Evolutionary conservation across 2,888 invertebrate genomes (phyloP), one percentile per base, ranked within the genome.

Genomic region (Dioctria rufipes): DNA sequence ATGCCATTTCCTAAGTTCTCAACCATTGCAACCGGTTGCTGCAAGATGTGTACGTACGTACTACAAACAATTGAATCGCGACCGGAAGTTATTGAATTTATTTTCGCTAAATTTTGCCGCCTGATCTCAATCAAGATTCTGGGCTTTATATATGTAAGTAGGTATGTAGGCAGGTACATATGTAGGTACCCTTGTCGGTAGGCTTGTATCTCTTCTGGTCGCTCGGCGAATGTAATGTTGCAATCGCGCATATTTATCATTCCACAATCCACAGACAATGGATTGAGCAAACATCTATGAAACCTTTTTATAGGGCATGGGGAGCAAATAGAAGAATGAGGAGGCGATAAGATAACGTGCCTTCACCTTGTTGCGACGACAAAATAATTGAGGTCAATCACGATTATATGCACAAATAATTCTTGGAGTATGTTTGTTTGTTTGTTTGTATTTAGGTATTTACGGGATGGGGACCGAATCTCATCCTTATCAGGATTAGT

Each of bases 31-130:
- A 63, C 77, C 61, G 63, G 63, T 77, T 49, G 8, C 37, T 40
- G 63, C 40, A 51, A 77, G 63, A 49, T 77, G 61, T 58, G 37
- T 63, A 77, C 46, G 63, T 25, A 25, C n/a, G n/a, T 25, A 25
- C 25, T n/a, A 25, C 25, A 25, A 25, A 25, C 25, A 25, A 25
- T 25, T 25, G 25, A 51, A 49, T 63, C 63, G n/a, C 63, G 77
- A 63, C 49, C 77, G 77, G 77, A 77, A 77, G 77, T 77, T 77
- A 77, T 77, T 77, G 77, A 77, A 61, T 77, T 43, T 66, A 66
- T 66, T 43, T 37, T 66, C 42, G 42, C 13, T 42, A 25, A 25
- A 42, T 66, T 46, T 25, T 25, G 25, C 25, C 43, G 8, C 61
- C 54, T 54, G 11, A 54, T 54, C 54, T 54, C 39, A 25, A 61